These are phyloP conservation scores for Silurus lanzhouensis DNA, from an alignment of 2,797 vertebrate species.

Conservation along the genomic window DNA sequence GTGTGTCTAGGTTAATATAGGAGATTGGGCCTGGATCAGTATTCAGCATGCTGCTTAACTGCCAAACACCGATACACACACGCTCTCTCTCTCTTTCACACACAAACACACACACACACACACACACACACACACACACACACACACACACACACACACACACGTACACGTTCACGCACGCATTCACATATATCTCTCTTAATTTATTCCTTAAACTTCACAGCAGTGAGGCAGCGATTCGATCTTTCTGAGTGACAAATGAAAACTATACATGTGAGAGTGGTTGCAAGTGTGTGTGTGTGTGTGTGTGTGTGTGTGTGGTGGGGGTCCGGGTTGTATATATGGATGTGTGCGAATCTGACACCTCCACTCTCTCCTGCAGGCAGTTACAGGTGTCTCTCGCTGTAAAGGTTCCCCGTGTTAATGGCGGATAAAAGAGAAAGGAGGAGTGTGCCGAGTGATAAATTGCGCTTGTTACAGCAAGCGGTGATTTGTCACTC, in stretches of 20 bases:
- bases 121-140: constrained; percentile 14
- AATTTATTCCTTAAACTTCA: constrained; percentile 9
- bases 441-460: constrained; percentile 43
- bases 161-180: constrained; percentile 6
- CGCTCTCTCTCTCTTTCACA: not conserved
- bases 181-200: not conserved
- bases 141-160: not conserved
- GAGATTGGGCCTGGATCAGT: not conserved
- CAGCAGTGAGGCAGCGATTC: constrained; percentile 8
- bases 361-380: not conserved
- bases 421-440: constrained; percentile 42
- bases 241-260: not conserved
- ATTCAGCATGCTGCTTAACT: constrained; percentile 4
- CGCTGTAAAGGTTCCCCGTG: constrained; percentile 15
- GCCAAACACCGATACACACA: not conserved
- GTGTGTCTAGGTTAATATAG: not conserved
- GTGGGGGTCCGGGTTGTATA: not conserved
- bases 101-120: constrained; percentile 9
- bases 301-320: not conserved
- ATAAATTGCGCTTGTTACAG: constrained; percentile 51
- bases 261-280: not conserved
- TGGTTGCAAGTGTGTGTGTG: not conserved
- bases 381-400: constrained; percentile 41
- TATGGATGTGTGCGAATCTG: not conserved
- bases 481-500: constrained; percentile 54